Conservation (phyloP, 2,888 invertebrate species). For the Philhelius pedissequus region DNA sequence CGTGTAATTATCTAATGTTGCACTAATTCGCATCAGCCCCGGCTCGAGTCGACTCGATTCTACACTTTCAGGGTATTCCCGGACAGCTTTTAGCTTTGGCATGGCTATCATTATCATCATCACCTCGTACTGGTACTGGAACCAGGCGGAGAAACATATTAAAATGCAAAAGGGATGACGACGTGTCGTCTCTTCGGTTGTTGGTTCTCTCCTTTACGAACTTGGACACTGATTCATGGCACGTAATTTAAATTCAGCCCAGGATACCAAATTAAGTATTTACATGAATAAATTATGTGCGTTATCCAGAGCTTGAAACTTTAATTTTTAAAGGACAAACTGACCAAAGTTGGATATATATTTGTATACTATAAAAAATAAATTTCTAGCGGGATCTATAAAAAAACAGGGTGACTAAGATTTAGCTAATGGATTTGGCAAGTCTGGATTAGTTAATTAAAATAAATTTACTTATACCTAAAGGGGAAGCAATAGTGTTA, state of each 20-base stretch:
- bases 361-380: not conserved
- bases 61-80: slow-evolving; percentile 25
- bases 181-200: slow-evolving; percentile 28
- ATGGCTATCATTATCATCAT: slow-evolving; percentile 59
- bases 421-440: not conserved
- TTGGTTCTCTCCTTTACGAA: slow-evolving; percentile 7
- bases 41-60: slow-evolving; percentile 15
- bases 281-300: slow-evolving; percentile 68
- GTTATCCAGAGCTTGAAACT: slow-evolving; percentile 50
- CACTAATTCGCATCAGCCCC: slow-evolving; percentile 66
- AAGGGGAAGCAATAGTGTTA: too few relatives aligned
- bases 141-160: slow-evolving; percentile 36
- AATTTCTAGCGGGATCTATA: not conserved
- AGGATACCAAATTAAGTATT: slow-evolving; percentile 66
- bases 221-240: slow-evolving; percentile 65
- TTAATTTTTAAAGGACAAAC: slow-evolving; percentile 40
- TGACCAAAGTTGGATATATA: not conserved
- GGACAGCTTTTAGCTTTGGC: slow-evolving; percentile 32
- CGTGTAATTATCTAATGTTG: slow-evolving; percentile 67
- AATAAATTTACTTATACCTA: too few relatives aligned
- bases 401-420: not conserved
- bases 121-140: slow-evolving; percentile 29
- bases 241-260: slow-evolving; percentile 67
- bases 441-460: too few relatives aligned
- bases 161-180: slow-evolving; percentile 59